phyloP scores from a whole-genome alignment of 1,140 invertebrate genomes.

The Temnothorax longispinosus region DNA sequence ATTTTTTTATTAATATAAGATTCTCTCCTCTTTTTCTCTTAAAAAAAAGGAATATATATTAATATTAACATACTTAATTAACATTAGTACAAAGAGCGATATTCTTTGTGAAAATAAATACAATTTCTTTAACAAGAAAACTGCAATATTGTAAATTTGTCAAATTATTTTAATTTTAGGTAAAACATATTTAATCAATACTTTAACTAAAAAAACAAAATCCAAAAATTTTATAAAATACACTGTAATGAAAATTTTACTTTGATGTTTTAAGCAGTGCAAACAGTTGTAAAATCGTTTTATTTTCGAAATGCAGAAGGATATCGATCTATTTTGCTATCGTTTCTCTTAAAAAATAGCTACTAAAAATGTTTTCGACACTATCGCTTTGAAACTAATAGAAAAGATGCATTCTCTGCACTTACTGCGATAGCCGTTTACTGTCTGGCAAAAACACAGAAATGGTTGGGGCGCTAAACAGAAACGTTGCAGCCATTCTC shows the following conservation, averaged over 20 bases:
- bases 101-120: not conserved
- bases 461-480: constrained; percentile 41
- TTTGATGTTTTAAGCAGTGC: not conserved
- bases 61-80: not conserved
- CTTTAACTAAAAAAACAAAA: not conserved
- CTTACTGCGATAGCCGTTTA: constrained; percentile 58
- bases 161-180: not conserved
- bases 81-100: not conserved
- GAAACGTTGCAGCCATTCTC: constrained; percentile 56
- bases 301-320: not conserved
- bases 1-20: not conserved
- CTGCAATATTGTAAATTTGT: not conserved
- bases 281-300: not conserved
- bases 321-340: not conserved
- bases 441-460: constrained; percentile 40
- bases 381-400: constrained; percentile 39
- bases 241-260: not conserved
- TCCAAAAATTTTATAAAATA: not conserved
- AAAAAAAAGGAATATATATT: not conserved
- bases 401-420: constrained; percentile 43
- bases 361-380: not conserved
- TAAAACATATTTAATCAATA: not conserved
- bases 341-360: not conserved
- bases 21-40: not conserved
- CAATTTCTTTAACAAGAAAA: constrained; percentile 1